Base-by-base conservation (phyloP, 2,113 vertebrate species). In the Strix uralensis region DNA sequence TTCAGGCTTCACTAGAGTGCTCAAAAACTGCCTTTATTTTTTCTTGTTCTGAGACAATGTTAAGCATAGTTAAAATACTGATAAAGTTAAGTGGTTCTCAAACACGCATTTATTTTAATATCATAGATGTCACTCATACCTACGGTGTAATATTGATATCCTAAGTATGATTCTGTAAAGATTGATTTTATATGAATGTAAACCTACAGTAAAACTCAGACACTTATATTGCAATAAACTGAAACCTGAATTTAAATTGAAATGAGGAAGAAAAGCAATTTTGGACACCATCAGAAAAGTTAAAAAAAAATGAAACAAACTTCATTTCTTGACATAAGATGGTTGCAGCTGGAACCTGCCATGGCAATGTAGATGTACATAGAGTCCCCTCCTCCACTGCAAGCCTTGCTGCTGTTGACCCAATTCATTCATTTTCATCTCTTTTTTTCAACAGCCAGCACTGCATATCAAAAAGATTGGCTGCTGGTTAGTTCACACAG, bases 241-340 rank as follows among this genome's bases (percentile, higher is more conserved):
- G 40, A 92, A 92, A n/a, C 10, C 11, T 61, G 52, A 92, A 71
- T 88, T 85, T 73, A 83, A 90, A 96, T 29, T 82, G 38, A 95
- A 40, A 86, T 13, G 9, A 78, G n/a, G 29, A 82, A 67, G 26
- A 91, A 91, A 92, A 70, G 2, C 20, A 81, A 49, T 61, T 88
- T 90, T 91, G 21, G 26, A 88, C 94, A 49, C 15, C 13, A 85
- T 59, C 23, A 74, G 8, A 55, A 54, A 91, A 52, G 27, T 84
- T 42, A 2, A 2, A 22, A 94, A 92, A 66, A 67, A 52, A 1
- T 4, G 38, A 54, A 58, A 21, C 34, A 38, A 40, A 25, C 5
- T 20, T 92, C 7, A 18, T 8, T 67, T 77, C 74, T 91, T 85
- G n/a, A 54, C 14, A 59, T 49, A 86, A 74, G 14, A 7, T 90